Conservation (phyloP, 2,113 vertebrate species). For the Colinus virginianus region DNA sequence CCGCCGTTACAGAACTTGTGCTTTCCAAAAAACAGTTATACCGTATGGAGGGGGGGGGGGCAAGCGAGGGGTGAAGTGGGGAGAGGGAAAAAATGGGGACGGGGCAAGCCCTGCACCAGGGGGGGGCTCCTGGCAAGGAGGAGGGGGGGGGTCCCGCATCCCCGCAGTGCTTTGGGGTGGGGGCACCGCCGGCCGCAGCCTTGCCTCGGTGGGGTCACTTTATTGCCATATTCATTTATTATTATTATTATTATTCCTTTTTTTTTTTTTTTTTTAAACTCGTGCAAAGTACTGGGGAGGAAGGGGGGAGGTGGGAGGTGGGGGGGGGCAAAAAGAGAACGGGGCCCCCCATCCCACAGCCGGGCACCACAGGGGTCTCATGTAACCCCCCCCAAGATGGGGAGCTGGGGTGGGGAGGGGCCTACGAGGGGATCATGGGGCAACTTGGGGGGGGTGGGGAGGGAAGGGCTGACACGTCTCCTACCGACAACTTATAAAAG, state of each 20-base stretch:
- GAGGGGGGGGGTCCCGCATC: neutral
- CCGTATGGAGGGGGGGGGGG: conserved; percentile 75
- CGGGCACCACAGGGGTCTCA: neutral
- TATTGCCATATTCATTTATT: conserved; percentile 82
- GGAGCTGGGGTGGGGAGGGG: neutral
- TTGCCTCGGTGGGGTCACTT: conserved; percentile 67
- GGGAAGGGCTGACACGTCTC: conserved; percentile 74
- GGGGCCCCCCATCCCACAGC: neutral
- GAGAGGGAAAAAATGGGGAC: neutral
- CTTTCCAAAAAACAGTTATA: conserved; percentile 82
- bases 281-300: conserved; percentile 78
- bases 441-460: neutral
- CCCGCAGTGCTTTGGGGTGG: neutral
- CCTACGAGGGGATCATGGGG: too few species aligned
- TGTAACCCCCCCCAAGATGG: neutral
- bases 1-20: conserved; percentile 88
- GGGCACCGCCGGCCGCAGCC: conserved; percentile 68
- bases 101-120: conserved; percentile 12
- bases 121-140: neutral
- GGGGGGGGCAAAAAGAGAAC: conserved; percentile 27
- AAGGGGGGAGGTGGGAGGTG: conserved; percentile 31
- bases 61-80: conserved; percentile 54
- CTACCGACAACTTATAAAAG: conserved; percentile 78
- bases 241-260: neutral
- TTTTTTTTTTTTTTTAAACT: conserved; percentile 16